A percentile compares a stretch with the other conserved stretches of the same genome.
These are phyloP conservation scores for Corynorhinus townsendii DNA, from an alignment of 2,113 vertebrate species.

Conservation along the genomic window DNA sequence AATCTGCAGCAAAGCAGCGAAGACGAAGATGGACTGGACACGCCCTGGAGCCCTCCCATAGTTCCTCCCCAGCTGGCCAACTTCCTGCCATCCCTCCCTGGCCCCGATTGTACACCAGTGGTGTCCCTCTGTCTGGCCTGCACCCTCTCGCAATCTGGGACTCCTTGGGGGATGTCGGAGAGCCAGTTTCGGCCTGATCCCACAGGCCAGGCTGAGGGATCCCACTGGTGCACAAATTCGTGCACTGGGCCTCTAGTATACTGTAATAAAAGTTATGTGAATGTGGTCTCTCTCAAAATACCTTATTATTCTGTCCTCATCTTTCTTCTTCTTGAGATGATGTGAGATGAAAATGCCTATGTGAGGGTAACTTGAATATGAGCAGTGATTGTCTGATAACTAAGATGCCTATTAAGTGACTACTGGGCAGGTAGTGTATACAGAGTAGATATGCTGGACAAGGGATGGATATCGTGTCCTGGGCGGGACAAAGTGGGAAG, in stretches of 20 bases:
- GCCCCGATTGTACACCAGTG: no score
- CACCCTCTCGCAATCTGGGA: no score
- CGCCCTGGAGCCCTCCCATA: no score
- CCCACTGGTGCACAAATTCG: no score
- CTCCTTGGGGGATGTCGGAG: no score
- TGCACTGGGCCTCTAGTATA: not conserved
- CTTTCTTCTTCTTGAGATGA: not conserved
- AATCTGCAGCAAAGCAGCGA: no score
- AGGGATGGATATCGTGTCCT: not conserved
- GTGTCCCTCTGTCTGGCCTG: no score
- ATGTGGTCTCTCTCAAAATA: not conserved
- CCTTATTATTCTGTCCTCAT: not conserved
- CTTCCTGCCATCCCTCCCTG: no score
- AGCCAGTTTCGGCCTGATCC: no score
- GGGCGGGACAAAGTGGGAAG: not conserved
- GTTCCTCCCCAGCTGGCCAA: no score
- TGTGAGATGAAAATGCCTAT: not conserved
- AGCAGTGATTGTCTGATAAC: not conserved
- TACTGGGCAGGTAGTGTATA: not conserved
- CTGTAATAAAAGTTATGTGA: not conserved
- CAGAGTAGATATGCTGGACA: not conserved
- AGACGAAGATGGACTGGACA: no score
- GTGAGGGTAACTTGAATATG: not conserved
- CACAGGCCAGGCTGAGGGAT: no score
- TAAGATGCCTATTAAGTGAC: not conserved